Evolutionary conservation across 2,888 invertebrate species (phyloP).

Genomic region (Tuta absoluta): DNA sequence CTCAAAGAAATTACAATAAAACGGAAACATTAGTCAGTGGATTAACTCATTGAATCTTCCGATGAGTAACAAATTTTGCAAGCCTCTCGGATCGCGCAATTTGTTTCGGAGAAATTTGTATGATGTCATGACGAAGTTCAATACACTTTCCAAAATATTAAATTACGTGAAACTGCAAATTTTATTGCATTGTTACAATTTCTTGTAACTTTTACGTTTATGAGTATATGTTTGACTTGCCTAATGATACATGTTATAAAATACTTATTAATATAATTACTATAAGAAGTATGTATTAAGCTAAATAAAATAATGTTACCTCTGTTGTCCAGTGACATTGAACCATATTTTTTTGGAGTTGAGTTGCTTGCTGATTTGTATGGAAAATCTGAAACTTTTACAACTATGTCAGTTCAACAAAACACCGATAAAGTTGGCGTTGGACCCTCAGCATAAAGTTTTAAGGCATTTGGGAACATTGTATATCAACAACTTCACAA

Average conservation of each 20-base stretch:
- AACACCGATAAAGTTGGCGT: too few relatives aligned
- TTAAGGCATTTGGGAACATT: too few relatives aligned
- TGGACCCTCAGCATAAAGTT: too few relatives aligned
- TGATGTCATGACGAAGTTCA: constrained; percentile 19
- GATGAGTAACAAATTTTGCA: constrained; percentile 18
- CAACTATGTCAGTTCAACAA: too few relatives aligned
- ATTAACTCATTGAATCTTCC: neutral
- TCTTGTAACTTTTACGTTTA: neutral
- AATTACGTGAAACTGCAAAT: constrained; percentile 17
- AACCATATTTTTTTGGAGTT: too few relatives aligned
- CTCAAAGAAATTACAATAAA: neutral
- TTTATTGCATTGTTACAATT: constrained; percentile 3
- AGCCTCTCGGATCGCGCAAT: constrained; percentile 3
- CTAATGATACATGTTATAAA: too few relatives aligned
- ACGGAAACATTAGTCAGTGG: neutral
- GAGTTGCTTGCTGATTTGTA: neutral
- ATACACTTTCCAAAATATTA: constrained; percentile 20
- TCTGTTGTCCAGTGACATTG: too few relatives aligned
- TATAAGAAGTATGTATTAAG: too few relatives aligned
- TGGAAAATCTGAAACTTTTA: neutral
- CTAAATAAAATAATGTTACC: too few relatives aligned
- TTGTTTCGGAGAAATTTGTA: constrained; percentile 17
- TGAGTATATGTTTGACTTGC: neutral
- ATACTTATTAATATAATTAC: too few relatives aligned
- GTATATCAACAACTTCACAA: too few relatives aligned